phyloP scores from a whole-genome alignment of 2,888 invertebrate genomes.

The Ditula angustiorana region DNA sequence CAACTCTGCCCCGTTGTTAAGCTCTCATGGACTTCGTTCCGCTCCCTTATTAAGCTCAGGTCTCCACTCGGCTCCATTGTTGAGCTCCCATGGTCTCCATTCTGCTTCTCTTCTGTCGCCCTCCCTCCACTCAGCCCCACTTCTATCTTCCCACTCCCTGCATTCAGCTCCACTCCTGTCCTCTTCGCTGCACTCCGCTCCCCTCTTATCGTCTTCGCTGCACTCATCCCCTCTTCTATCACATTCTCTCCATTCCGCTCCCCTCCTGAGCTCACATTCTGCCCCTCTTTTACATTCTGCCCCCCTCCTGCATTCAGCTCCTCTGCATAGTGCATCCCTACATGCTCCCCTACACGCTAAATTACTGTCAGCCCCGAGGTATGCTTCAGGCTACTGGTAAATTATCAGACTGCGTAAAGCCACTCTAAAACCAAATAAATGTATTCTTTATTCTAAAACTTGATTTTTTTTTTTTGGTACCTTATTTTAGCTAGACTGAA shows the following conservation, averaged over 20 bases:
- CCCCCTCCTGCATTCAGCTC: slow-evolving; percentile 18
- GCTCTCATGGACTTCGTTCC: slow-evolving; percentile 25
- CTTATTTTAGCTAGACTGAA: too few relatives aligned
- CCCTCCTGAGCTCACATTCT: slow-evolving; percentile 24
- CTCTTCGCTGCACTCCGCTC: slow-evolving; percentile 26
- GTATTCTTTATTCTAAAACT: slow-evolving; percentile 16
- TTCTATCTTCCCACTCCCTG: slow-evolving; percentile 9
- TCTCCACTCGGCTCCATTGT: slow-evolving; percentile 34
- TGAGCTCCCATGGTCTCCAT: slow-evolving; percentile 33
- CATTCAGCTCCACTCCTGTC: slow-evolving; percentile 4
- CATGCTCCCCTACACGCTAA: slow-evolving; percentile 35
- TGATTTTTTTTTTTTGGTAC: neutral
- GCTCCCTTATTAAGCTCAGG: slow-evolving; percentile 38
- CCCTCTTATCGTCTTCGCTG: slow-evolving; percentile 13
- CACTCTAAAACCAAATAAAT: slow-evolving; percentile 31
- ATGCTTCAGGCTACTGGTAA: slow-evolving; percentile 49
- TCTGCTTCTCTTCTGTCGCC: slow-evolving; percentile 25
- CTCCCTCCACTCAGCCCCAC: slow-evolving; percentile 11
- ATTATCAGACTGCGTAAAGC: neutral
- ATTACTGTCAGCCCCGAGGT: slow-evolving; percentile 41
- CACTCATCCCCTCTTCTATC: slow-evolving; percentile 19
- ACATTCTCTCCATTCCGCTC: slow-evolving; percentile 32
- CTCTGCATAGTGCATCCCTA: neutral
- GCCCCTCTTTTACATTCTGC: slow-evolving; percentile 19
- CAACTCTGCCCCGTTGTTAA: slow-evolving; percentile 39